Base-by-base conservation (phyloP, 2,888 invertebrate genomes). In the Caradrina clavipalpis region DNA sequence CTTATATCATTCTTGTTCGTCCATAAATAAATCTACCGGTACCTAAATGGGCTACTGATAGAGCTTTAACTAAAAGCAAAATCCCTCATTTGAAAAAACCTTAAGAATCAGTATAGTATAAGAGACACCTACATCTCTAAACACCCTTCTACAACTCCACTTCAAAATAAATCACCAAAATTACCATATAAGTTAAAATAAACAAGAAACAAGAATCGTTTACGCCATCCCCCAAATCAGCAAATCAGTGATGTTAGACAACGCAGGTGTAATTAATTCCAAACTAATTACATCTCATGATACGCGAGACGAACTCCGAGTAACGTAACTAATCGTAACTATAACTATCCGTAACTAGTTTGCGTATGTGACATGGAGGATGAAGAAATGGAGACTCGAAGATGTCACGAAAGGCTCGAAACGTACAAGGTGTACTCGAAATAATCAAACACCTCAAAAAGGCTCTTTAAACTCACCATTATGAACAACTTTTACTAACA, bases 261-360 rank as follows among this genome's bases (percentile, higher is more conserved):
- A 82, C 81, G 82, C 88, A 89, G 88, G 88, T 89, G 91, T 93
- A 93, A 94, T 94, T 93, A 94, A 94, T 94, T 93, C 85, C 78
- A 73, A 88, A 91, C 88, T 93, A 94, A 93, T 93, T 92, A 92
- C 90, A 80, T 76, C 82, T 84, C 88, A 87, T 90, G 92, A 91
- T 91, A 90, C 87, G 87, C 84, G 84, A 82, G 83, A 87, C 86
- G 82, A 85, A 85, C 86, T 86, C 78, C 68, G 61, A 82, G 70
- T 79, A 74, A 73, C 72, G 71, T 53, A 80, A 84, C 78, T 84
- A 80, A 82, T 78, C 57, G 71, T 78, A 72, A 67, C 66, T 80
- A 69, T 76, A 79, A 80, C 82, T 83, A 83, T 62, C 49, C 54
- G 81, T 83, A 81, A 82, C 79, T 84, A 87, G 78, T 83, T 83